Evolutionary conservation across 2,113 vertebrate species (phyloP).

Genomic region (Pogona vitticeps): DNA sequence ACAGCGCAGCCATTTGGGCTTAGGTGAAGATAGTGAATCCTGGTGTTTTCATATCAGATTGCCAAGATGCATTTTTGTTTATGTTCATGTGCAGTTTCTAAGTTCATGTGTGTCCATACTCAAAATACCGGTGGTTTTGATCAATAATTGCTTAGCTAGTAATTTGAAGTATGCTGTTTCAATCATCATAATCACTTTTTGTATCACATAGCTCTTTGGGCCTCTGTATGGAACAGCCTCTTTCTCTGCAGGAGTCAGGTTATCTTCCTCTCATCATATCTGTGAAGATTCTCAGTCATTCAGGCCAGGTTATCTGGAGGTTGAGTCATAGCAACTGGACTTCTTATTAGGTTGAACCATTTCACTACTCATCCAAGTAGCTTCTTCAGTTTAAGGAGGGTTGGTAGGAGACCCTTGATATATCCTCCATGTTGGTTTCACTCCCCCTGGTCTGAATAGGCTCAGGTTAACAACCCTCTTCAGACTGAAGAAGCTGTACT

Average conservation of each 20-base stretch:
- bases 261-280: no score
- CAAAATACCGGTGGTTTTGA: not conserved
- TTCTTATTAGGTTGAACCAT: no score
- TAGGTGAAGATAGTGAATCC: not conserved
- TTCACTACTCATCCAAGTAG: no score
- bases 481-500: no score
- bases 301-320: no score
- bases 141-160: not conserved
- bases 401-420: no score
- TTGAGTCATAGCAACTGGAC: no score
- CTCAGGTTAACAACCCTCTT: no score
- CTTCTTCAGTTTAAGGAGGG: no score
- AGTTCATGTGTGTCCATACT: not conserved
- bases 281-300: no score
- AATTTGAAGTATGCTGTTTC: not conserved
- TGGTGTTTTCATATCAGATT: not conserved
- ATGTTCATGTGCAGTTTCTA: fast-evolving
- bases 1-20: not conserved
- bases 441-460: no score
- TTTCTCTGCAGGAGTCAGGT: not conserved
- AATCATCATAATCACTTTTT: not conserved
- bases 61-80: not conserved
- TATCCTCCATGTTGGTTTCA: no score
- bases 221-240: not conserved
- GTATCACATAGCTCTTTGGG: not conserved